Evolutionary conservation across 2,797 vertebrate species (phyloP), one percentile per base, ranked within the genome.

Genomic region (Chiroxiphia lanceolata): DNA sequence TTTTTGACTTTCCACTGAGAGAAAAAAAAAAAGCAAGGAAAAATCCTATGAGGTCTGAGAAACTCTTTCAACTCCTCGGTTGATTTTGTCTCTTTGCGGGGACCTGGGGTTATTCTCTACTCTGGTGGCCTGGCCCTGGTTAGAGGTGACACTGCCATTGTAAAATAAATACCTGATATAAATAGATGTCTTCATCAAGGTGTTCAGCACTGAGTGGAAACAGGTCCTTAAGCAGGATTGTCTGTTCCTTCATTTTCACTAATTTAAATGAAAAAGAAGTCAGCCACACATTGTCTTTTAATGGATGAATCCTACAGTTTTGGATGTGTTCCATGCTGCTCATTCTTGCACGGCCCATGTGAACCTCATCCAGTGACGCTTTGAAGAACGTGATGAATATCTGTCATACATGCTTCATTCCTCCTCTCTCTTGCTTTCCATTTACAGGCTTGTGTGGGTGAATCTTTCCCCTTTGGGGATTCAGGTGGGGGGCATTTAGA

Each of bases 301-400:
- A 75, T 51, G 85, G 68, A 31, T 42, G 20, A 85, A 82, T 48
- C 8, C 33, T 75, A 18, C 0, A 0, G 5, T 10, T 87, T 63
- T 11, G 13, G 17, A 44, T 82, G 50, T 48, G 19, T 80, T 84
- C 36, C 67, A 19, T 4, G 3, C n/a, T 82, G 29, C 38, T 83
- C 7, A 11, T n/a, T 27, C 7, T 61, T 0, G 0, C n/a, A 50
- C 0, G 0, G 31, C 25, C 33, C 9, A 2, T 74, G 57, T 76
- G 65, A 86, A 65, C 18, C n/a, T 61, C 54, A 71, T 60, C 29
- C 40, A 31, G 54, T 10, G 51, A 56, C 26, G 8, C 40, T 36
- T 26, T 59, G 63, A 90, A 71, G 36, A 85, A 47, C 1, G 0
- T 33, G 63, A 56, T 53, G 44, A 74, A 14, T 59, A 68, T 56